These are phyloP conservation scores for Glandiceps talaboti DNA, from an alignment of 53 echinoderm and acorn worm species.

Conservation along the genomic window DNA sequence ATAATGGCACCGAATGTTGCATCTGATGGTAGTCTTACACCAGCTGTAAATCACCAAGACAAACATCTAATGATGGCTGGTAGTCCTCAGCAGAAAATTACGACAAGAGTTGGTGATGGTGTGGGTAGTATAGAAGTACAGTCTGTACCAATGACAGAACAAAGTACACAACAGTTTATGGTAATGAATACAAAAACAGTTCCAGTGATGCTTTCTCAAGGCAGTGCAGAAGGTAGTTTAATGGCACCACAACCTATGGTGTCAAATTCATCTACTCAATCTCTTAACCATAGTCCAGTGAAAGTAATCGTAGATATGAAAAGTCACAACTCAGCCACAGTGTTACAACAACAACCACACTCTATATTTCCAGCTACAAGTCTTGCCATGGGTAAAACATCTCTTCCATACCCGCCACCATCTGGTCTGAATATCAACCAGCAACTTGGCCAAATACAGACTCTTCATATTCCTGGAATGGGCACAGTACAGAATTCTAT, in stretches of 20 bases:
- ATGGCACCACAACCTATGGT: background rate
- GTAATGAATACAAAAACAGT: background rate
- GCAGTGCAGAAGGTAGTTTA: background rate
- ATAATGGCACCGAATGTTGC: background rate
- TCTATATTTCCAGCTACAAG: background rate
- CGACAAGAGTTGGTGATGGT: background rate
- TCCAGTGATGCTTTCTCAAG: background rate
- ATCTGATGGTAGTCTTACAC: background rate
- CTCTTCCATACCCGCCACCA: background rate
- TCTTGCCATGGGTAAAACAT: background rate
- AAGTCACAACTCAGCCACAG: background rate
- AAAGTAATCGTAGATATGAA: background rate
- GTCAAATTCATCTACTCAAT: background rate
- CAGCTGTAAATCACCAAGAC: background rate
- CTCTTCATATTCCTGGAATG: background rate
- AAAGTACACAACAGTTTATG: background rate
- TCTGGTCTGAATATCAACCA: background rate
- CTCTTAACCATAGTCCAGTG: background rate
- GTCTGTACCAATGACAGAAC: background rate
- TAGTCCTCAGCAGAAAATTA: background rate
- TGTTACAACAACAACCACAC: background rate
- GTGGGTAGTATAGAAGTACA: background rate
- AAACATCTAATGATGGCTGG: background rate
- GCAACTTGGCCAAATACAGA: background rate
- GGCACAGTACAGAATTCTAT: background rate